Conservation (phyloP, 2,113 vertebrate species). For the Lampris megalopsis region DNA sequence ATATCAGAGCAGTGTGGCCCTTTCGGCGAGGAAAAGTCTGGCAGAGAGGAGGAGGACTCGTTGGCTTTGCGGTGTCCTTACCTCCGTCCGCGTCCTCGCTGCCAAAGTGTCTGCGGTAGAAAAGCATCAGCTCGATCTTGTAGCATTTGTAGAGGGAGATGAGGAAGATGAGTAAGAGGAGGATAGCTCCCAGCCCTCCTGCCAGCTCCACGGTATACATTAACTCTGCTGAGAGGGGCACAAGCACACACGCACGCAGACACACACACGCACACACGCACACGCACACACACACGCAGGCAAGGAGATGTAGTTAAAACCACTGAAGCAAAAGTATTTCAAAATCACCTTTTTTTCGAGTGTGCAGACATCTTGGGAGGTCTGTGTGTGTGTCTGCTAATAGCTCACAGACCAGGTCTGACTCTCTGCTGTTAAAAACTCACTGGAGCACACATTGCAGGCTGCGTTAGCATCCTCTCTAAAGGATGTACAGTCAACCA, state of each 20-base stretch:
- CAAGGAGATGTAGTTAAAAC: conserved; percentile 11
- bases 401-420: conserved; percentile 5
- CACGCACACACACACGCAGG: conserved; percentile 14
- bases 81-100: conserved; percentile 95
- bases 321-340: background rate
- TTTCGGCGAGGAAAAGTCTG: background rate
- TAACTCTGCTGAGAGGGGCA: conserved; percentile 82
- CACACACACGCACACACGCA: conserved; percentile 15
- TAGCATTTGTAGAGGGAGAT: conserved; percentile 98
- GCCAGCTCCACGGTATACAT: conserved; percentile 99
- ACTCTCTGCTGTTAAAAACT: background rate
- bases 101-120: conserved; percentile 97
- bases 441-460: conserved; percentile 13
- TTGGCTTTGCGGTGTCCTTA: conserved; percentile 72
- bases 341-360: too few relatives aligned
- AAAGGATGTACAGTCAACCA: conserved; percentile 16
- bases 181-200: conserved; percentile 95
- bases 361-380: too few relatives aligned
- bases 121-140: conserved; percentile 98
- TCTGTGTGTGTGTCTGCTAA: background rate
- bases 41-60: background rate
- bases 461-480: conserved; percentile 31
- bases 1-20: too few relatives aligned
- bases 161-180: conserved; percentile 94
- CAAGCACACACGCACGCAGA: background rate